Evolutionary conservation across 2,113 vertebrate genomes (phyloP).

Genomic region (Salvelinus fontinalis): DNA sequence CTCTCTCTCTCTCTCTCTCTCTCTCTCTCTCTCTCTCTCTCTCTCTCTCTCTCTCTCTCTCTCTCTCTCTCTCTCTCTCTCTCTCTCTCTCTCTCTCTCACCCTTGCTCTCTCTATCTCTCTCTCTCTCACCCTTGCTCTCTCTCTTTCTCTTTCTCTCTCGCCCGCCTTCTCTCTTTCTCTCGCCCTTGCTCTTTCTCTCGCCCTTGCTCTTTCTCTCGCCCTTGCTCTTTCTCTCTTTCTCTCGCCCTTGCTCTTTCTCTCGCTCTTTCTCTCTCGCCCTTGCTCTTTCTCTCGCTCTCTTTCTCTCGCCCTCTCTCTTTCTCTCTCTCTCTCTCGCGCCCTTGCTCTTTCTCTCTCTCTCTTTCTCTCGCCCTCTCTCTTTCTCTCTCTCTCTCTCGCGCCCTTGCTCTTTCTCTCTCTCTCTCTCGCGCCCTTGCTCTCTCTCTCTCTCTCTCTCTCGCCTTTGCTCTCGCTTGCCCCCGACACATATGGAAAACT

Average conservation of each 20-base stretch:
- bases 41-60: background rate
- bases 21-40: no score
- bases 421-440: no score
- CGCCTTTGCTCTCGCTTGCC: slow-evolving; percentile 2
- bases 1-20: no score
- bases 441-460: background rate
- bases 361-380: no score
- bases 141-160: background rate
- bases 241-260: background rate
- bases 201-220: no score
- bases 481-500: background rate
- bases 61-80: no score
- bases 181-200: background rate
- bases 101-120: no score
- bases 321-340: no score
- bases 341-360: no score
- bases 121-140: no score
- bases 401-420: background rate
- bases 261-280: rapidly evolving
- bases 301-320: no score
- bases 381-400: background rate
- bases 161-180: background rate
- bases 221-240: background rate
- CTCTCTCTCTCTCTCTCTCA: no score
- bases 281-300: background rate